Base-by-base conservation (phyloP, 2,797 vertebrate genomes). In the Pseudochromis fuscus region DNA sequence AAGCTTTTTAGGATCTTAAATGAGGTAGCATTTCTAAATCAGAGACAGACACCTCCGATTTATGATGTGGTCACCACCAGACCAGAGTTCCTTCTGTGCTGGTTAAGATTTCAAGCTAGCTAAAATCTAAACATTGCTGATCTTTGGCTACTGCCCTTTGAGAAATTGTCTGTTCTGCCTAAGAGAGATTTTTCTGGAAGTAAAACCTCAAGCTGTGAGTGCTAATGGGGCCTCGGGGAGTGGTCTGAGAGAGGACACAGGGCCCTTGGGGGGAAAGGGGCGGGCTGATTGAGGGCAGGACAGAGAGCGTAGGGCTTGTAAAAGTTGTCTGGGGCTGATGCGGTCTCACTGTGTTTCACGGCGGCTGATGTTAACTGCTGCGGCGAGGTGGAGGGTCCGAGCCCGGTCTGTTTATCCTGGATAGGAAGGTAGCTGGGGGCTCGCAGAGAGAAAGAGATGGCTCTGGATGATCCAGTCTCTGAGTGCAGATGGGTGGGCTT, bases 361-460 rank as follows among this genome's bases (percentile, higher is more conserved):
- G 80, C 72, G 86, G 81, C 73, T 89, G 87, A 90, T 63, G 77
- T 93, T 90, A 90, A 91, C 83, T 62, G 86, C 87, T 69, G 74
- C 33, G 30, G 76, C 72, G 46, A 73, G 86, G 85, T 79, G 88
- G 89, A 92, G 89, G 87, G 87, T 90, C 87, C 11, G 19, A 67
- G 64, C 38, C 19, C 28, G 5, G 45, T 42, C 44, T 92, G 87
- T 92, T 91, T 80, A 75, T 87, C 75, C 88, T 89, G 86, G 86
- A 87, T 24, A 31, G 37, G 60, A 28, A 71, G 80, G 60, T 19
- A 69, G 63, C 65, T 0, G 55, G 49, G 65, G 72, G 66, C 57
- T 62, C 5, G 50, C 48, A 77, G 57, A 69, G 58, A 10, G 60
- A 48, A 53, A 40, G 53, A 53, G 56, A 77, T 60, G 66, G 52